phyloP scores from a whole-genome alignment of 2,113 vertebrate species.

The Pandion haliaetus region DNA sequence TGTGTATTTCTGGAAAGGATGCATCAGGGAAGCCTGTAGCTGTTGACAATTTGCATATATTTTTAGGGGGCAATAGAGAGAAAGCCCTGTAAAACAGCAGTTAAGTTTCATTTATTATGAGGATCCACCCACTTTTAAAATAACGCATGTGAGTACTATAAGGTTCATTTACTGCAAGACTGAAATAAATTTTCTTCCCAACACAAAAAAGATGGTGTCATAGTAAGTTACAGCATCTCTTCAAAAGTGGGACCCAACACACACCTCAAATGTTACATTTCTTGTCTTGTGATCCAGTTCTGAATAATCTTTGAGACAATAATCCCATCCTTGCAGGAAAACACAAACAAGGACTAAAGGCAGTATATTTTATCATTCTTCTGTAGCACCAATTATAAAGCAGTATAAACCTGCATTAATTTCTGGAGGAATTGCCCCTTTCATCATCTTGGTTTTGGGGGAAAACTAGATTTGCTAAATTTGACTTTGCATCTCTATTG shows the following conservation, averaged over 20 bases:
- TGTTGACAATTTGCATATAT: background rate
- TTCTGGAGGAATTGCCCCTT: background rate
- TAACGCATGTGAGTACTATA: accelerated
- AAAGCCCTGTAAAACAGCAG: background rate
- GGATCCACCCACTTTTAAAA: background rate
- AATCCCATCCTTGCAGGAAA: background rate
- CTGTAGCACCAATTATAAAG: background rate
- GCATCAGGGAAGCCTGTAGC: background rate
- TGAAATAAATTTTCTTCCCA: background rate
- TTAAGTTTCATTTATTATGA: background rate
- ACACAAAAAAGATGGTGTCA: background rate
- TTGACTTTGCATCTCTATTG: background rate
- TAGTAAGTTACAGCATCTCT: background rate
- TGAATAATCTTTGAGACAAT: background rate
- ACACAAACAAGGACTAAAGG: background rate
- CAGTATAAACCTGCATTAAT: background rate
- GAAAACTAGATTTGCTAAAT: background rate
- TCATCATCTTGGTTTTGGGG: background rate
- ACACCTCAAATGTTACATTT: background rate
- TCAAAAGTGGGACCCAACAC: background rate
- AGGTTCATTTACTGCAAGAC: background rate
- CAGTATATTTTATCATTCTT: background rate
- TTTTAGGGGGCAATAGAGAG: background rate
- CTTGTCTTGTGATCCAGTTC: background rate
- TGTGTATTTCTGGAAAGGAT: conserved; percentile 4